Base-by-base conservation (phyloP, 2,113 vertebrate species). In the Montifringilla adamsi region DNA sequence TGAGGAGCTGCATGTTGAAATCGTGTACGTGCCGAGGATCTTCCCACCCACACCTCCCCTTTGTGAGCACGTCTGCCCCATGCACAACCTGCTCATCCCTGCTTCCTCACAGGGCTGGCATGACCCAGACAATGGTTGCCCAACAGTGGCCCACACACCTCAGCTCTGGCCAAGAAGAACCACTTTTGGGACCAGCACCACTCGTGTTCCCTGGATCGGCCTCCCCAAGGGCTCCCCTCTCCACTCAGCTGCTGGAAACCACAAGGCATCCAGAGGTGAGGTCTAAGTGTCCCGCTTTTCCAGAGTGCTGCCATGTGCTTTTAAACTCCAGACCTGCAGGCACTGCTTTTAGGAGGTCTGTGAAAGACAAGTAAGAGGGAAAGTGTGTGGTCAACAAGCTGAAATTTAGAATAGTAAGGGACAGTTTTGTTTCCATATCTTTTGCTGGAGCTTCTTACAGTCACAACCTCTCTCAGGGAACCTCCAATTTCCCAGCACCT, bases 1-100 rank as follows among this genome's bases (percentile, higher is more conserved):
- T 52, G 79, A 90, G 63, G 59, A 92, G 83, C 18, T 69, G 50
- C 44, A 5, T 96, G 93, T 95, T 18, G 20, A 93, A 95, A 97
- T 17, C 0, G 9, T 0, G 15, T 92, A 92, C 39, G 76, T 95
- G 94, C 95, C 2, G 33, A 62, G 39, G 33, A 84, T 56, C 68
- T 43, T 72, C 43, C 93, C 89, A 87, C 86, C 76, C 86, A 94
- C 96, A 11, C 49, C 50, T 41, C 94, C 7, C 14, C 33, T 27
- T 2, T 7, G 30, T 12, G 30, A 81, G 83, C 94, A 81, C 5
- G 2, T 81, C 93, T 84, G 83, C 70, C 63, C 9, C 84, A 58
- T 16, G 9, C 19, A 77, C 88, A 92, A 9, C 73, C 84, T 37
- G 33, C 67, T 93, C 19, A 22, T 26, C 89, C 77, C 83, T 41